Conservation (phyloP, 2,113 vertebrate genomes). For the Thryonomys swinderianus region DNA sequence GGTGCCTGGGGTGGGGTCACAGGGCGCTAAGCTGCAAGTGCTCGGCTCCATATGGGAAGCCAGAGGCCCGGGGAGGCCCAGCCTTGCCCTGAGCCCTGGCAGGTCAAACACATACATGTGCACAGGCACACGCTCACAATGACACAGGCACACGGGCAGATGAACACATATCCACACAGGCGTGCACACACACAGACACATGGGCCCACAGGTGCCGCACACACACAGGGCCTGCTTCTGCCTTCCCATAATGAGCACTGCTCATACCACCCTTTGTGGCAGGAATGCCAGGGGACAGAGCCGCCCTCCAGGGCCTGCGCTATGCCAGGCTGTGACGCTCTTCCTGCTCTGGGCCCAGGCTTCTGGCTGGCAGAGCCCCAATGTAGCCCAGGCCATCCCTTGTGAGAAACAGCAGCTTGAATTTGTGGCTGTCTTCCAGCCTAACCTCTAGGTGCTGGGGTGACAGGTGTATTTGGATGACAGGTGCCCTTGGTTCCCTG, state of each 20-base stretch:
- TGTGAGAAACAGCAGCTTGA: background rate
- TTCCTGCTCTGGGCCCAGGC: background rate
- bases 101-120: rapidly evolving
- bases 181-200: rapidly evolving
- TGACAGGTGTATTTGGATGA: too few species aligned
- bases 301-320: background rate
- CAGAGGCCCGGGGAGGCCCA: background rate
- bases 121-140: too few species aligned
- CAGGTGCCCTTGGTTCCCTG: background rate
- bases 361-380: background rate
- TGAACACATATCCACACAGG: too few species aligned
- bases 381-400: background rate
- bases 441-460: background rate
- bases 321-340: background rate
- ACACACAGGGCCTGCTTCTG: background rate
- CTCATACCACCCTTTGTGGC: background rate
- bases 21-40: rapidly evolving
- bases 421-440: background rate
- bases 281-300: background rate
- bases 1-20: background rate
- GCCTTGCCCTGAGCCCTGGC: background rate
- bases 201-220: background rate
- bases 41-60: background rate
- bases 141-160: background rate
- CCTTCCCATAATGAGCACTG: background rate